Evolutionary conservation across 2,888 invertebrate species (phyloP).

Genomic region (Oxycera nigricornis): DNA sequence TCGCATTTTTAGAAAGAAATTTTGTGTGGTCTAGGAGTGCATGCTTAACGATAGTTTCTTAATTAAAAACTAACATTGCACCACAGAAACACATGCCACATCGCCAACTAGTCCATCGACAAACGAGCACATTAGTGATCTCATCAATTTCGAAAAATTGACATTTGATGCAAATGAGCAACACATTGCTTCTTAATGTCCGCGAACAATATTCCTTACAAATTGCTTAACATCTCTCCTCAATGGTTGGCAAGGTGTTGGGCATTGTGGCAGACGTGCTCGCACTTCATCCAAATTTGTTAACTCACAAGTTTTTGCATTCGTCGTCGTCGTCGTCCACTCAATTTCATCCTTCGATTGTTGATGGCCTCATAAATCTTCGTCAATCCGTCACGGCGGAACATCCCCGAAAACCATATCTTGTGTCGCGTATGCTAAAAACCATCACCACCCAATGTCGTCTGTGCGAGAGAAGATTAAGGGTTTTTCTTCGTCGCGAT

Average conservation of each 20-base stretch:
- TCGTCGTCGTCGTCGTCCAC: conserved; percentile 16
- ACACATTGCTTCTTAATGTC: neutral
- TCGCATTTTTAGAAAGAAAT: too few species aligned
- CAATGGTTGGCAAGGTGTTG: conserved; percentile 21
- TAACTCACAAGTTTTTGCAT: neutral
- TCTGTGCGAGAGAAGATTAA: conserved; percentile 23
- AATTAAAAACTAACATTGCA: too few species aligned
- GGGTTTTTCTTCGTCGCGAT: conserved; percentile 10
- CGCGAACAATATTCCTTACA: conserved; percentile 18
- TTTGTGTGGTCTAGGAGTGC: too few species aligned
- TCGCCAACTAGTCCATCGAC: neutral
- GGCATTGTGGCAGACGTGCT: conserved; percentile 8
- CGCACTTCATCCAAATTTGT: neutral
- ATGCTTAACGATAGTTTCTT: too few species aligned
- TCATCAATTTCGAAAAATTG: conserved; percentile 30
- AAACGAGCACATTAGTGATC: conserved; percentile 2
- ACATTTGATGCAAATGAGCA: conserved; percentile 25
- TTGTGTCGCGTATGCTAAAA: conserved; percentile 29
- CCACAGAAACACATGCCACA: too few species aligned
- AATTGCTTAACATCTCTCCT: conserved; percentile 18
- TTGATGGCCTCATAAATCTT: conserved; percentile 39
- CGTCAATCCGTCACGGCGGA: conserved; percentile 34
- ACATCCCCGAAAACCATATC: conserved; percentile 25
- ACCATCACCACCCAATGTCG: conserved; percentile 3
- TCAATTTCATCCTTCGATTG: conserved; percentile 39